These are phyloP conservation scores for Lepidocolaptes lacrymiger DNA, from an alignment of 2,797 vertebrate species.

Conservation along the genomic window DNA sequence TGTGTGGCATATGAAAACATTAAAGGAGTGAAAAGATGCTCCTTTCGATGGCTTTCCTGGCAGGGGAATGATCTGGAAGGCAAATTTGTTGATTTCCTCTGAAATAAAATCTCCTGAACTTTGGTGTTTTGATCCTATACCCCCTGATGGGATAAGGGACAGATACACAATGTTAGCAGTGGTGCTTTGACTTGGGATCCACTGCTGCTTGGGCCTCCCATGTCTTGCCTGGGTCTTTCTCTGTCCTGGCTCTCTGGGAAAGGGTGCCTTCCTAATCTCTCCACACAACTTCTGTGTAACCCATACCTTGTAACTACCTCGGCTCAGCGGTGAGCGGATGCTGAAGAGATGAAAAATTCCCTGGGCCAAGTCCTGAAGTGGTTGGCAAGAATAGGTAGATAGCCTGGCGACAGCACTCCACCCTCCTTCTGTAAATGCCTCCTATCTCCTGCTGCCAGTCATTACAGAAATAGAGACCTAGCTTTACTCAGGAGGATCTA, in stretches of 20 bases:
- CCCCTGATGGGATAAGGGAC: background rate
- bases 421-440: constrained; percentile 31
- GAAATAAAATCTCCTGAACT: background rate
- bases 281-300: background rate
- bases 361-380: background rate
- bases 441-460: constrained; percentile 20
- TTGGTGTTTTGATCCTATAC: background rate
- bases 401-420: background rate
- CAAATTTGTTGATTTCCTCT: background rate
- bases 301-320: background rate
- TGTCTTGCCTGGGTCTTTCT: background rate
- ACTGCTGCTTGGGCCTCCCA: background rate
- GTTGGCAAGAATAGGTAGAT: background rate
- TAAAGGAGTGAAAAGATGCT: background rate
- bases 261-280: background rate
- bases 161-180: background rate
- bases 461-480: constrained; percentile 1
- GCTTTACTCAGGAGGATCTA: constrained; percentile 34
- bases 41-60: background rate
- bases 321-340: background rate
- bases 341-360: background rate
- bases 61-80: background rate
- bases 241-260: background rate
- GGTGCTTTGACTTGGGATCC: background rate
- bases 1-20: background rate